Base-by-base conservation (phyloP, 2,113 vertebrate species). In the Tringa solitaria region DNA sequence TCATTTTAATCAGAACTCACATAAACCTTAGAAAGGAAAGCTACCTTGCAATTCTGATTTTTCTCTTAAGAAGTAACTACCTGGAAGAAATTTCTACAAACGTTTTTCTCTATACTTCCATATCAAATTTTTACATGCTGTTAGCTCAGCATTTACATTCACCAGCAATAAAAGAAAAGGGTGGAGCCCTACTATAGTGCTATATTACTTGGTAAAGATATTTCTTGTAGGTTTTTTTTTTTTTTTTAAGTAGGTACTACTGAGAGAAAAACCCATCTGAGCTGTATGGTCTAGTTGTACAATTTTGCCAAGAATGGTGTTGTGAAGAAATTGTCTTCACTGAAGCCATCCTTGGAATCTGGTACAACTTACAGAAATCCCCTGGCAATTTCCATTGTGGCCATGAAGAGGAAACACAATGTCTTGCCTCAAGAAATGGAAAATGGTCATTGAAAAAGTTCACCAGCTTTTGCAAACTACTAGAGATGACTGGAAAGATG, bases 391-490 rank as follows among this genome's bases (percentile, higher is more conserved):
- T 89, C 74, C 74, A 91, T 51, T 94, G 65, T 87, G 77, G n/a
- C 69, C 39, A 67, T 48, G 59, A 94, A 87, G n/a, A 91, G 61
- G 73, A 96, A 95, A 87, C 70, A 88, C 78, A 82, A 91, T 89
- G 77, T 85, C 72, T 89, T 92, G 86, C 90, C 89, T 91, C 50
- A 76, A 97, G 93, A 93, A 84, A 96, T 74, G 69, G 74, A 95
- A 95, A 96, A 96, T 91, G 20, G 37, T 70, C 18, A 0, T 32
- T 87, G 94, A 89, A 81, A 89, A 94, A 85, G 61, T 85, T 92
- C 87, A 79, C n/a, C 43, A 84, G 45, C 32, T 82, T 79, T 87
- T 87, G 33, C 61, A 84, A 65, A 72, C 56, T 83, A 35, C 37
- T 80, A 70, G 70, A 83, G 51, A 89, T 37, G 37, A 84, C 33